A percentile compares a stretch with the other conserved stretches of the same genome.
Evolutionary conservation across 2,888 invertebrate genomes (phyloP).

Genomic region (Apodemia duryi): DNA sequence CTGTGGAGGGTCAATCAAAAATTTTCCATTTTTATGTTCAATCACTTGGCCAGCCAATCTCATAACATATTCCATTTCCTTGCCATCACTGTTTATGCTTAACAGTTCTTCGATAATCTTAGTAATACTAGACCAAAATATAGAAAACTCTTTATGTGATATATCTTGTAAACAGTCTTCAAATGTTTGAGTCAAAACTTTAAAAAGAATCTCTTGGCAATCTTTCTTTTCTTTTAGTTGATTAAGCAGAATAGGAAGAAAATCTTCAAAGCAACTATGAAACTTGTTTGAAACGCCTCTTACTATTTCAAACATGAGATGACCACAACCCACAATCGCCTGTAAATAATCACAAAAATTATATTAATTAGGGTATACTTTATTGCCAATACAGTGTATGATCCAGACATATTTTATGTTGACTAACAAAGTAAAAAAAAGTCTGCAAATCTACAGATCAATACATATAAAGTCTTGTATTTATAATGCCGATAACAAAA

Average conservation of each 20-base stretch:
- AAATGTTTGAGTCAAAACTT: constrained; percentile 83
- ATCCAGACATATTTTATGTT: too few relatives aligned
- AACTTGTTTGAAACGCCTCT: constrained; percentile 91
- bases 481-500: too few relatives aligned
- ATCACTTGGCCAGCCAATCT: constrained; percentile 81
- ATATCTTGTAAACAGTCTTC: constrained; percentile 82
- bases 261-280: constrained; percentile 88
- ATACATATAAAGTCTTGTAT: too few relatives aligned
- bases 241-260: constrained; percentile 84
- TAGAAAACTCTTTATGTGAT: constrained; percentile 79
- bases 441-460: too few relatives aligned
- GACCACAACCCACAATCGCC: constrained; percentile 90
- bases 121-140: constrained; percentile 81
- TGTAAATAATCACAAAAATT: constrained; percentile 49
- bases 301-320: constrained; percentile 92
- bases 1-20: constrained; percentile 79
- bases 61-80: constrained; percentile 68
- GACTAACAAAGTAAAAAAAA: too few relatives aligned
- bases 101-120: constrained; percentile 57
- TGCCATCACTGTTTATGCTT: constrained; percentile 53
- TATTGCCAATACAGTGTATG: too few relatives aligned
- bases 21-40: constrained; percentile 82
- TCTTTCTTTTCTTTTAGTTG: constrained; percentile 74
- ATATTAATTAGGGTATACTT: neutral
- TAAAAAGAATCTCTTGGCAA: constrained; percentile 78